These are phyloP conservation scores for Hofmannophila pseudospretella DNA, from an alignment of 2,888 invertebrate species.

Conservation along the genomic window DNA sequence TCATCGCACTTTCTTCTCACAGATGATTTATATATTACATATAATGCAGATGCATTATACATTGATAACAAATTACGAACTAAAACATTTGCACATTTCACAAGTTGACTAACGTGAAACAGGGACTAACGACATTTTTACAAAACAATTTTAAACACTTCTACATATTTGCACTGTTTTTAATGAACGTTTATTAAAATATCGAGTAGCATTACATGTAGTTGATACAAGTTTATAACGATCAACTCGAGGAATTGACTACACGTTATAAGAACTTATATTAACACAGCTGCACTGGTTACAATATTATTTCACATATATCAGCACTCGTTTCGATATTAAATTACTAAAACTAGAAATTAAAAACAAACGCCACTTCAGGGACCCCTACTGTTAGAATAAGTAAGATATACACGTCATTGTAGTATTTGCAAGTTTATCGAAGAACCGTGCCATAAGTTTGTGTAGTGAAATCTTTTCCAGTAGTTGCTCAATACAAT, in stretches of 20 bases:
- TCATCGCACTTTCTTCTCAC: no score
- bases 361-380: conserved; percentile 12
- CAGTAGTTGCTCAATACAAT: conserved; percentile 53
- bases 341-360: not conserved
- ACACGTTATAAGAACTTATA: conserved; percentile 2
- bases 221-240: conserved; percentile 11
- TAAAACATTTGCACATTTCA: not conserved
- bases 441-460: conserved; percentile 72
- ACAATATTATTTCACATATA: conserved; percentile 9
- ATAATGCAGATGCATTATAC: no score
- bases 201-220: conserved; percentile 17
- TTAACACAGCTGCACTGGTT: conserved; percentile 21
- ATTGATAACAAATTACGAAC: no score
- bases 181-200: conserved; percentile 19
- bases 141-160: conserved; percentile 5
- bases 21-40: no score
- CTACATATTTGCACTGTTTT: conserved; percentile 22
- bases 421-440: conserved; percentile 43
- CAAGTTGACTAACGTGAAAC: not conserved
- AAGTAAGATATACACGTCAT: conserved; percentile 32
- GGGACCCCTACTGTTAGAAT: conserved; percentile 34
- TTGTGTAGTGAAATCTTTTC: conserved; percentile 38
- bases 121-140: conserved; percentile 4
- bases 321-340: not conserved
- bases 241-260: conserved; percentile 10